Conservation (phyloP, 2,113 vertebrate genomes). For the Empidonax traillii region DNA sequence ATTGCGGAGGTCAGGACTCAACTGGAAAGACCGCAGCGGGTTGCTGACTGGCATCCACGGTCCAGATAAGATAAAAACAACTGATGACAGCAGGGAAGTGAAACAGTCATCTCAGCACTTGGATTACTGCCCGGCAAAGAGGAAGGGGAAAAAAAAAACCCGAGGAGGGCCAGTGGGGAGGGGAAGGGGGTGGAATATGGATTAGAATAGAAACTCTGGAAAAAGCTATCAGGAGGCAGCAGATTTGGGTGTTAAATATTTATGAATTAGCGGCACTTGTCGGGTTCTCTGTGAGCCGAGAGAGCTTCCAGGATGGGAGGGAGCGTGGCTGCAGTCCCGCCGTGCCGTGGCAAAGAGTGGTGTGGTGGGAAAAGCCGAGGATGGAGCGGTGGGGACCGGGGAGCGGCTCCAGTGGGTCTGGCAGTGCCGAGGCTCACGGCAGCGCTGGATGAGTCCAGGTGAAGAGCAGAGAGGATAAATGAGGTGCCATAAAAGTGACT, state of each 20-base stretch:
- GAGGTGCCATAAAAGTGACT: slow-evolving; percentile 4
- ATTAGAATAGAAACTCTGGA: slow-evolving; percentile 74
- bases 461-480: neutral
- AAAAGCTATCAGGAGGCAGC: slow-evolving; percentile 78
- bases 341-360: slow-evolving; percentile 66
- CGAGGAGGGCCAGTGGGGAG: neutral
- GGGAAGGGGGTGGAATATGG: slow-evolving; percentile 58
- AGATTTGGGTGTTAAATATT: slow-evolving; percentile 81
- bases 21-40: neutral
- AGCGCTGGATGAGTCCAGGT: neutral
- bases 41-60: slow-evolving; percentile 47
- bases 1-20: slow-evolving; percentile 4
- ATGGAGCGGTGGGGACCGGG: neutral
- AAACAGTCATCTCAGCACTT: slow-evolving; percentile 68
- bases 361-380: neutral
- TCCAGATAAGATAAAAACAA: slow-evolving; percentile 61
- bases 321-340: slow-evolving; percentile 68
- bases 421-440: fast-evolving
- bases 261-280: slow-evolving; percentile 82
- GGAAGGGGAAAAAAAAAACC: neutral
- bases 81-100: slow-evolving; percentile 51
- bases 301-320: slow-evolving; percentile 73
- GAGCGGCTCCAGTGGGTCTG: neutral
- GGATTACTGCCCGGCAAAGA: slow-evolving; percentile 6
- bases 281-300: slow-evolving; percentile 50